Evolutionary conservation across 2,113 vertebrate genomes (phyloP), one percentile per base, ranked within the genome.

Genomic region (Puffinus mauretanicus): DNA sequence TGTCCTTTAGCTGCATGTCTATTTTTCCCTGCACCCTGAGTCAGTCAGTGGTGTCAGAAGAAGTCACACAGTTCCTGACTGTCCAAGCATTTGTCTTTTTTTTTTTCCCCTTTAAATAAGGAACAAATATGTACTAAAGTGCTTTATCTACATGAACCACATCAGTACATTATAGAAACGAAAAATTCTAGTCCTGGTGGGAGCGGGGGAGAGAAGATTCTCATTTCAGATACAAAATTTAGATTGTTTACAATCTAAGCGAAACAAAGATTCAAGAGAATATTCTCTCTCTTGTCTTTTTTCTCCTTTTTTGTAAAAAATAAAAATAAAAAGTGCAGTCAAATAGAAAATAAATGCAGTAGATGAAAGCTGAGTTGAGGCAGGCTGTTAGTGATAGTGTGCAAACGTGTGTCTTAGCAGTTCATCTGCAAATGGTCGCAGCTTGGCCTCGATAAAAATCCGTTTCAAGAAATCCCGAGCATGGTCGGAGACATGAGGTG

Each of bases 401-500:
- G 99, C 99, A 95, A 99, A 99, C 84, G 99, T 98, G 98, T 99
- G 99, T 98, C 99, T 98, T 76, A 99, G 98, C 75, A 99, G 99
- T 96, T 99, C 99, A 73, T 99, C 99, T 20, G 99, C 99, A 44
- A 99, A 99, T 0, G 99, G 99, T 76, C 99, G 98, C 98, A 99
- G 98, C 97, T 99, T 99, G 92, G 98, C 99, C 98, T 99, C 99
- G 58, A 99, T 99, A 92, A 99, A 99, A 98, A 99, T 99, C 95
- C 98, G 98, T 95, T 99, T 99, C 87, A 99, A 98, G 97, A 99
- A 99, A 97, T 99, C 99, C 40, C 99, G 98, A 96, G 99, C 98
- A 90, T 99, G 99, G 98, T 99, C 99, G 3, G 99, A 99, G 96
- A 99, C 99, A 34, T 99, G 99, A 79, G 98, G 98, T 40, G 99